phyloP scores from a whole-genome alignment of 1,140 invertebrate genomes.

The Hyles vespertilio region DNA sequence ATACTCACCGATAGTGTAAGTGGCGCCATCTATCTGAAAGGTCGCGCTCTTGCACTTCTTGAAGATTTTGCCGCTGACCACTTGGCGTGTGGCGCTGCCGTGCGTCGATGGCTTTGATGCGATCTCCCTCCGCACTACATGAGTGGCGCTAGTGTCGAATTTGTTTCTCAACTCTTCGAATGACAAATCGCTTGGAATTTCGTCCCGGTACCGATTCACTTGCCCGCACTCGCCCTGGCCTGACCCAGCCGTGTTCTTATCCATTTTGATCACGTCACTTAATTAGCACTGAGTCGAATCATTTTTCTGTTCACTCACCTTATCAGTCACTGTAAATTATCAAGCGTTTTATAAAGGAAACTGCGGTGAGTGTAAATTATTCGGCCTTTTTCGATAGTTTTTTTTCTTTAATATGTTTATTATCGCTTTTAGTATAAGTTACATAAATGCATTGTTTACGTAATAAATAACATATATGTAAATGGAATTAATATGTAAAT shows the following conservation, averaged over 20 bases:
- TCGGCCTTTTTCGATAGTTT: background rate
- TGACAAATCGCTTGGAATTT: slow-evolving; percentile 48
- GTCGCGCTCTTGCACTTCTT: slow-evolving; percentile 88
- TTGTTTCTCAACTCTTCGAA: slow-evolving; percentile 62
- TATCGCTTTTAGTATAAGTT: too few relatives aligned
- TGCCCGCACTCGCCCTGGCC: slow-evolving; percentile 50
- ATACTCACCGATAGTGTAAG: slow-evolving; percentile 85
- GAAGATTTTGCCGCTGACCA: slow-evolving; percentile 78
- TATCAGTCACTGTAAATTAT: slow-evolving; percentile 25
- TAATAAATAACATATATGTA: too few relatives aligned
- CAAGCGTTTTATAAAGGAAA: slow-evolving; percentile 5
- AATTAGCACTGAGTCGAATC: slow-evolving; percentile 8
- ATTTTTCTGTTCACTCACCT: slow-evolving; percentile 27
- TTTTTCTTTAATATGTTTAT: too few relatives aligned
- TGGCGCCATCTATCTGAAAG: slow-evolving; percentile 86
- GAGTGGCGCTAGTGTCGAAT: slow-evolving; percentile 61
- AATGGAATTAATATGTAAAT: too few relatives aligned
- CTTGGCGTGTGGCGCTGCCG: slow-evolving; percentile 70
- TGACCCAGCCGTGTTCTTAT: slow-evolving; percentile 50
- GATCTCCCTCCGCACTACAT: slow-evolving; percentile 46
- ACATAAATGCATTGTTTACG: too few relatives aligned
- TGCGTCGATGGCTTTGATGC: slow-evolving; percentile 63
- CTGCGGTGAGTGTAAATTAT: background rate
- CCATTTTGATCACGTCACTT: slow-evolving; percentile 51
- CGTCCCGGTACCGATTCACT: slow-evolving; percentile 42